Conservation (phyloP, 2,113 vertebrate species). For the Dromaius novaehollandiae region DNA sequence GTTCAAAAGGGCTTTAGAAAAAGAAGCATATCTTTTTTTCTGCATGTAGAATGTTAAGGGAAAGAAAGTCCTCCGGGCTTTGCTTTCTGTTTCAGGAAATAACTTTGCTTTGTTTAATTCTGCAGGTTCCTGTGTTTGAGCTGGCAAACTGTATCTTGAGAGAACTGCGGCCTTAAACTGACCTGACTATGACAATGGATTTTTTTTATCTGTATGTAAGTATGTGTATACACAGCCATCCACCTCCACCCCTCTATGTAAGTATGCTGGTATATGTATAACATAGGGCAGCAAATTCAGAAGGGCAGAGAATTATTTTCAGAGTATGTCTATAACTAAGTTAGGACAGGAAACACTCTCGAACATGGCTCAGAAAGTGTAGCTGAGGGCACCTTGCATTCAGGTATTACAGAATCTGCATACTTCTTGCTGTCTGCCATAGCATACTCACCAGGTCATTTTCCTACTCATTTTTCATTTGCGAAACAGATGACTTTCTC, state of each 20-base stretch:
- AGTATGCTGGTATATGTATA: background rate
- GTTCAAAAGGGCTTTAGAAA: background rate
- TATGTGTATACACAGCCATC: too few species aligned
- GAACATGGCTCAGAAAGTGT: background rate
- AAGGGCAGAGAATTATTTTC: background rate
- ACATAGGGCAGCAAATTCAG: background rate
- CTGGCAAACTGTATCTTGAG: background rate
- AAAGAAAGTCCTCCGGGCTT: background rate
- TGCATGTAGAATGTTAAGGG: background rate
- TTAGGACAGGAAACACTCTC: background rate
- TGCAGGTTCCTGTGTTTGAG: background rate
- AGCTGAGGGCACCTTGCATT: background rate
- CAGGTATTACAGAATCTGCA: background rate
- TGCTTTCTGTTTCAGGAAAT: background rate
- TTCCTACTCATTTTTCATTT: background rate
- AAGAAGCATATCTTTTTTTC: background rate
- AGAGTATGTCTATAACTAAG: background rate
- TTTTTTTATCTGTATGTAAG: background rate
- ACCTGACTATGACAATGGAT: background rate
- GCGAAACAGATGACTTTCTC: background rate
- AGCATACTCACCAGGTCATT: accelerated
- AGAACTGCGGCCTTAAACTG: background rate
- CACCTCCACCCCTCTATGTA: accelerated
- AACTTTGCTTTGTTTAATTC: background rate
- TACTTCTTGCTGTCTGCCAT: background rate